Conservation (phyloP, 30 jellyfish, hydroid and myxozoan species). For the Chrysaora quinquecirrha region DNA sequence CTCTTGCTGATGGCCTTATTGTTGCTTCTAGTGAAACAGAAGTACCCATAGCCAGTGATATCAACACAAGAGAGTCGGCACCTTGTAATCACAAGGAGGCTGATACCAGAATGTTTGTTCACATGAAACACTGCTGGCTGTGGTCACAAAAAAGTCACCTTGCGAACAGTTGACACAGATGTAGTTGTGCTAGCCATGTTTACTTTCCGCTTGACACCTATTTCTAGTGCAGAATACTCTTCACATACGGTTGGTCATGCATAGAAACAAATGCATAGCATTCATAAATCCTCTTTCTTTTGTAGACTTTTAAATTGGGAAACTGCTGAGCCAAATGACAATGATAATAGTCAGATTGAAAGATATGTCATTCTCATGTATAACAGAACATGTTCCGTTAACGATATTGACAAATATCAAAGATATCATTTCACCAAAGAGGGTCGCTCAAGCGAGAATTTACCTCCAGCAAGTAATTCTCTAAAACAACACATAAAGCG, state of each 20-base stretch:
- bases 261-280: no score
- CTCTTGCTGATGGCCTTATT: neutral
- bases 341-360: conserved; percentile 13
- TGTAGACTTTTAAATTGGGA: conserved; percentile 24
- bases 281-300: neutral
- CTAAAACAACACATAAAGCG: conserved; percentile 25
- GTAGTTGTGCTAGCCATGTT: conserved; percentile 53
- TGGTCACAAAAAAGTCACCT: conserved; percentile 12
- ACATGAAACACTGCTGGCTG: conserved; percentile 1
- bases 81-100: conserved; percentile 63
- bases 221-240: no score
- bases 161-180: conserved; percentile 51
- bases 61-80: neutral
- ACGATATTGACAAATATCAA: neutral
- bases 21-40: conserved; percentile 23
- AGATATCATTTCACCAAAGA: conserved; percentile 23
- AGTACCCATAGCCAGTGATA: conserved; percentile 1
- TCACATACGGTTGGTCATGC: no score
- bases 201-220: neutral
- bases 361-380: conserved; percentile 29
- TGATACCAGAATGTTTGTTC: conserved; percentile 46
- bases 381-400: conserved; percentile 2
- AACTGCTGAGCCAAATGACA: neutral
- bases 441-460: conserved; percentile 28
- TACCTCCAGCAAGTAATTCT: conserved; percentile 32